Percentiles rank a stretch among this genome's conserved stretches.
phyloP scores from a whole-genome alignment of 1,140 invertebrate genomes.

The Drosophila baimaii region DNA sequence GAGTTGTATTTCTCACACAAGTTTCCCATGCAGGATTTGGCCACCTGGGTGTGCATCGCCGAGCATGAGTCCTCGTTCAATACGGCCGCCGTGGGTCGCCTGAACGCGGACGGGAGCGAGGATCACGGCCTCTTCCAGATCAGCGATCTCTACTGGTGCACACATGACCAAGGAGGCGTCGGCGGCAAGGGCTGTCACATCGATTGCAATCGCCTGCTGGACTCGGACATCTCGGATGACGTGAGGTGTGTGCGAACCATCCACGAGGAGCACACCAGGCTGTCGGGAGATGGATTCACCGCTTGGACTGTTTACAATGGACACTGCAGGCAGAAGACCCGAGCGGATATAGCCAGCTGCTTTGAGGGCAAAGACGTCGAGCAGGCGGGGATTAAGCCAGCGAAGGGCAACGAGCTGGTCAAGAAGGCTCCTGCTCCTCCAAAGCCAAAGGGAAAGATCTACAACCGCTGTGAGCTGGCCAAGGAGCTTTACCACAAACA shows the following conservation, averaged over 20 bases:
- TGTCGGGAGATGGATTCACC: slow-evolving; percentile 89
- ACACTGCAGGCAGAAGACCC: slow-evolving; percentile 83
- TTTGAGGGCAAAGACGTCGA: slow-evolving; percentile 50
- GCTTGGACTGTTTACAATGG: slow-evolving; percentile 89
- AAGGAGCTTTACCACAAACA: slow-evolving; percentile 86
- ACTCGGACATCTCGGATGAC: slow-evolving; percentile 89
- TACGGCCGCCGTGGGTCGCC: slow-evolving; percentile 87
- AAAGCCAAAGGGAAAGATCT: slow-evolving; percentile 85
- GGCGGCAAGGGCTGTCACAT: slow-evolving; percentile 87
- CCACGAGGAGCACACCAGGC: slow-evolving; percentile 86
- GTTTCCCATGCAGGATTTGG: slow-evolving; percentile 78
- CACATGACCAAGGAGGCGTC: slow-evolving; percentile 85
- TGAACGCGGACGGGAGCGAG: slow-evolving; percentile 84
- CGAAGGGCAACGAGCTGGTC: slow-evolving; percentile 12
- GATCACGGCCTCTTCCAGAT: slow-evolving; percentile 87
- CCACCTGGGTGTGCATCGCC: slow-evolving; percentile 91
- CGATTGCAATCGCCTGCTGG: slow-evolving; percentile 86
- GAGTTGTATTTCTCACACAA: slow-evolving; percentile 86
- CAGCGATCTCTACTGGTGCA: slow-evolving; percentile 89
- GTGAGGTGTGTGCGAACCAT: slow-evolving; percentile 87
- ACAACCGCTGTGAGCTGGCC: slow-evolving; percentile 88
- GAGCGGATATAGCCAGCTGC: slow-evolving; percentile 64
- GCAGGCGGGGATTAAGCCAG: background rate
- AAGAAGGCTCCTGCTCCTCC: slow-evolving; percentile 8
- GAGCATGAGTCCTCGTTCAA: slow-evolving; percentile 89